Conservation (phyloP, 2,888 invertebrate genomes). For the Pandemis cinnamomeana region DNA sequence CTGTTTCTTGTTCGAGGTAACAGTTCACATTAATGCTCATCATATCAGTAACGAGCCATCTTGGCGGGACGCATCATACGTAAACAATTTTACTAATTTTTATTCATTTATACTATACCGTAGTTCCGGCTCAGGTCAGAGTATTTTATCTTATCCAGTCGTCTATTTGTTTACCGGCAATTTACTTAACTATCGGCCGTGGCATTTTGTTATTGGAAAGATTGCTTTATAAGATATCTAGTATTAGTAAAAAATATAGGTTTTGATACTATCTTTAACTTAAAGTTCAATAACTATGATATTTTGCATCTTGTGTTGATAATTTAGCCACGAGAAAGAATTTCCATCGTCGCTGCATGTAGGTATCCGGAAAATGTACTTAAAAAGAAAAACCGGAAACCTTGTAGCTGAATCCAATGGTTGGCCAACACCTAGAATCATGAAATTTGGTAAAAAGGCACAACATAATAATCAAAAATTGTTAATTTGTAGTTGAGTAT, state of each 20-base stretch:
- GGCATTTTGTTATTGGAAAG: constrained; percentile 36
- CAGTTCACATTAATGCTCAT: not conserved
- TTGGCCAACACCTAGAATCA: too few relatives aligned
- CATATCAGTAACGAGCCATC: not conserved
- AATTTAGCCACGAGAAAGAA: not conserved
- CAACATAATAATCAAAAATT: too few relatives aligned
- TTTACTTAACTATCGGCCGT: constrained; percentile 28
- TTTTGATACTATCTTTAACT: constrained; percentile 16
- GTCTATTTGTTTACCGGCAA: constrained; percentile 23
- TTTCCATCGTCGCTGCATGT: not conserved
- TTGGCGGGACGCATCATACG: not conserved
- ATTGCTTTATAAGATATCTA: constrained; percentile 25
- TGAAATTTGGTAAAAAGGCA: too few relatives aligned
- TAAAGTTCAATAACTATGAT: not conserved
- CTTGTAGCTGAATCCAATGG: too few relatives aligned
- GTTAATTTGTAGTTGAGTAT: too few relatives aligned
- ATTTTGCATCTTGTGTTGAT: not conserved
- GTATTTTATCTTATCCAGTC: constrained; percentile 17
- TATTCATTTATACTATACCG: not conserved
- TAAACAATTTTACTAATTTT: constrained; percentile 1
- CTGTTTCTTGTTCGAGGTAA: not conserved
- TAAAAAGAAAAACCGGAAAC: too few relatives aligned
- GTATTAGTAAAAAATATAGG: constrained; percentile 13
- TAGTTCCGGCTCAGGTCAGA: constrained; percentile 29
- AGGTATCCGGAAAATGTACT: not conserved